A percentile compares a stretch with the other conserved stretches of the same genome.
phyloP scores from a whole-genome alignment of 2,113 vertebrate genomes.

The Rallus limicola region DNA sequence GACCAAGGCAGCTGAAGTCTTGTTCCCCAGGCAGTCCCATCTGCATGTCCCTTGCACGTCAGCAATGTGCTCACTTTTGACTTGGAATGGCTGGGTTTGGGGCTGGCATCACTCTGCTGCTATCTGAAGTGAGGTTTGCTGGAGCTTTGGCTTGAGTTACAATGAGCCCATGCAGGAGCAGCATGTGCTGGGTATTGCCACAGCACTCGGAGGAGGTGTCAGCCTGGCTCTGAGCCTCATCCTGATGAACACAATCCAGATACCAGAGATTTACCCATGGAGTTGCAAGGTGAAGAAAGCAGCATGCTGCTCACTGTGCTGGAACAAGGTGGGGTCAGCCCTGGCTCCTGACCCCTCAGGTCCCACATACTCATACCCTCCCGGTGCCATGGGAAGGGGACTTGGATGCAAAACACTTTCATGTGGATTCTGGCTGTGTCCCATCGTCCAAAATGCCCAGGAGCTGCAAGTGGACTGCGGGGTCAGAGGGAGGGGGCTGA shows the following conservation, averaged over 20 bases:
- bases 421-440: fast-evolving
- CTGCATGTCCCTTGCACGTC: fast-evolving
- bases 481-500: background rate
- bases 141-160: fast-evolving
- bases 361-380: fast-evolving
- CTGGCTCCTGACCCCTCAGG: fast-evolving
- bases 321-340: background rate
- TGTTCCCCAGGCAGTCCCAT: fast-evolving
- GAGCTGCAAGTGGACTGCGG: background rate
- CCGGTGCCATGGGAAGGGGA: background rate
- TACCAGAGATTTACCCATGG: fast-evolving
- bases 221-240: background rate
- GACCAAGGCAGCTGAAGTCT: background rate
- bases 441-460: fast-evolving
- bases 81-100: fast-evolving
- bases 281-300: background rate
- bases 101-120: fast-evolving
- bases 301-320: fast-evolving
- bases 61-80: fast-evolving
- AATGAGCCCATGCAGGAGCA: fast-evolving
- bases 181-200: background rate
- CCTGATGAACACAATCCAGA: background rate
- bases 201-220: fast-evolving
- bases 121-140: fast-evolving
- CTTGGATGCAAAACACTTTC: fast-evolving